phyloP scores from a whole-genome alignment of 2,888 invertebrate genomes.

The Anthoptus insignis region DNA sequence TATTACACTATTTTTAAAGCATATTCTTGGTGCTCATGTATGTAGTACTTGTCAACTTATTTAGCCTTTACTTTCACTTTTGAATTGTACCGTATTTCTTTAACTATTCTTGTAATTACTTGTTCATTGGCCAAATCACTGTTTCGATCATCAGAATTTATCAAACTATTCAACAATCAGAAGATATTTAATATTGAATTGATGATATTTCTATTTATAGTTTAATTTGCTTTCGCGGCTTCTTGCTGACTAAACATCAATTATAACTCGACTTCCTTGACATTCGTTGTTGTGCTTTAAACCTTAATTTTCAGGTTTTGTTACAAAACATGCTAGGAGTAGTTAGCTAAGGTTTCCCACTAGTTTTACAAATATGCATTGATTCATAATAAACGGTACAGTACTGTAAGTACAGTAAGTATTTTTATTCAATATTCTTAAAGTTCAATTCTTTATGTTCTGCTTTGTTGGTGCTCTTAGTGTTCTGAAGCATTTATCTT shows the following conservation, averaged over 20 bases:
- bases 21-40: conserved; percentile 3
- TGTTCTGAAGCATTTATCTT: too few relatives aligned
- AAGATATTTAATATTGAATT: background rate
- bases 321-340: too few relatives aligned
- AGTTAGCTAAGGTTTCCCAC: too few relatives aligned
- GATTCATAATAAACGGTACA: too few relatives aligned
- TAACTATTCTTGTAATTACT: background rate
- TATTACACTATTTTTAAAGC: conserved; percentile 6
- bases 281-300: background rate
- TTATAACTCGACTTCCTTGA: background rate
- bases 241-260: background rate
- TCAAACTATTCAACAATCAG: background rate
- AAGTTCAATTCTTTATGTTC: too few relatives aligned
- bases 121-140: background rate
- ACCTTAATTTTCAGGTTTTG: background rate
- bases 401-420: too few relatives aligned
- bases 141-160: too few relatives aligned
- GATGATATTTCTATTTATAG: conserved; percentile 12
- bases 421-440: too few relatives aligned
- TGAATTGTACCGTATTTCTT: conserved; percentile 5
- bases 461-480: too few relatives aligned
- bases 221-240: background rate
- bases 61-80: conserved; percentile 34
- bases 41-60: conserved; percentile 18
- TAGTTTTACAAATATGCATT: too few relatives aligned